Conservation (phyloP, 2,797 vertebrate genomes). For the Lacerta viridis region DNA sequence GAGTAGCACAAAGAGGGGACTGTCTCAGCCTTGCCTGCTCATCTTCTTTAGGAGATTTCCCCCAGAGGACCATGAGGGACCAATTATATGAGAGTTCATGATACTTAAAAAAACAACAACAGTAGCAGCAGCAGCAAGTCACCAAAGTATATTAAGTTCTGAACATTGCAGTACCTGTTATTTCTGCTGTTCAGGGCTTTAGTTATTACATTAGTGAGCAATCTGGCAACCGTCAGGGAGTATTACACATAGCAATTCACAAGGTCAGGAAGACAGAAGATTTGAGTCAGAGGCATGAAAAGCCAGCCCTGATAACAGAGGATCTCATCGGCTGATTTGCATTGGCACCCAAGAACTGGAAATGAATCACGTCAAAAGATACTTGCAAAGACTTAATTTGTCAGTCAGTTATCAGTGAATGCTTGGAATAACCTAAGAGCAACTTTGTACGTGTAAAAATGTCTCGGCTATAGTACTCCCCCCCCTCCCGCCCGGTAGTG, state of each 20-base stretch:
- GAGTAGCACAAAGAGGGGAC: background rate
- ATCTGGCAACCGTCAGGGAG: background rate
- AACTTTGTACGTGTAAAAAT: background rate
- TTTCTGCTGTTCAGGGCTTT: conserved; percentile 2
- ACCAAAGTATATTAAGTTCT: background rate
- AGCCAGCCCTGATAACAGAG: background rate
- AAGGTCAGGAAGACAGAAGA: background rate
- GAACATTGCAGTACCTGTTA: background rate
- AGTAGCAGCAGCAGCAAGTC: background rate
- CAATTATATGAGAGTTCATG: background rate
- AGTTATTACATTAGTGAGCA: background rate
- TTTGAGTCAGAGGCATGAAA: background rate
- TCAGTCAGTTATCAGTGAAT: background rate
- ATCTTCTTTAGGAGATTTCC: background rate
- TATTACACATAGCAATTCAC: background rate
- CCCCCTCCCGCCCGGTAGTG: too few relatives aligned
- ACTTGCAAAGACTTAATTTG: background rate
- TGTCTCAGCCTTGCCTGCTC: background rate
- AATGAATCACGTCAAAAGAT: background rate
- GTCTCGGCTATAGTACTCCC: background rate
- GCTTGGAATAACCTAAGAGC: conserved; percentile 2
- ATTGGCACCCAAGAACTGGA: background rate
- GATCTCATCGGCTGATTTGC: background rate
- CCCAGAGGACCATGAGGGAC: background rate
- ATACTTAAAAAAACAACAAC: background rate